Evolutionary conservation across 2,888 invertebrate genomes (phyloP).

Genomic region (Drosophila acutilabella): DNA sequence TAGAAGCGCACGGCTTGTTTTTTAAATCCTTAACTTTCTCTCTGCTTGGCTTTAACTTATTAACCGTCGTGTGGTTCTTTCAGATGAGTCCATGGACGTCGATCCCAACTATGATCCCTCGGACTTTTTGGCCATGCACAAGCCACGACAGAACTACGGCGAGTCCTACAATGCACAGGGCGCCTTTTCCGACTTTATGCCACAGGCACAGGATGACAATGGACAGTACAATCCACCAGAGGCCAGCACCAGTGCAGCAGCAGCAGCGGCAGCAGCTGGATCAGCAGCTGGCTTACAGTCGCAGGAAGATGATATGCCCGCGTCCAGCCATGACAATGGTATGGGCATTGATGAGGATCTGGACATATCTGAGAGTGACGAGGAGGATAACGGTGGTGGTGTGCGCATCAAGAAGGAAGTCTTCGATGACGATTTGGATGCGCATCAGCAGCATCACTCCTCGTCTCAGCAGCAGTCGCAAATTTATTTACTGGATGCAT

Average conservation of each 20-base stretch:
- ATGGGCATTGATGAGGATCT: conserved; percentile 91
- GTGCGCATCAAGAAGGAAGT: conserved; percentile 70
- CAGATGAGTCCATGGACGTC: conserved; percentile 90
- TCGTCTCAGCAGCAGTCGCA: conserved; percentile 40
- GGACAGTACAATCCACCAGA: conserved; percentile 59
- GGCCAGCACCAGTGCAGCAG: conserved; percentile 57
- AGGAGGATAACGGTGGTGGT: conserved; percentile 83
- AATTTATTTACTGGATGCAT: conserved; percentile 55
- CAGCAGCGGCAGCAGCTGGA: conserved; percentile 21
- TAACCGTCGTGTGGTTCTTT: conserved; percentile 34
- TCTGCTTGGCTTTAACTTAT: conserved; percentile 5
- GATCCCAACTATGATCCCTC: conserved; percentile 95
- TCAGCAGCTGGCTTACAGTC: conserved; percentile 31
- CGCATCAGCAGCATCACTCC: conserved; percentile 27
- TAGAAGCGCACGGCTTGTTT: conserved; percentile 29
- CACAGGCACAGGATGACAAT: conserved; percentile 68
- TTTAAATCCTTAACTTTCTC: neutral
- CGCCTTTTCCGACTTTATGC: conserved; percentile 68
- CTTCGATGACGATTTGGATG: conserved; percentile 56
- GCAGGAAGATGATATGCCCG: conserved; percentile 61
- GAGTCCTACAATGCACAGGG: conserved; percentile 48
- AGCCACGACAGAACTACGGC: conserved; percentile 63
- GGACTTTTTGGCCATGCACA: conserved; percentile 89
- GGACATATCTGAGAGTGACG: conserved; percentile 92
- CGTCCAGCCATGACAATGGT: conserved; percentile 85